Evolutionary conservation across 2,888 invertebrate genomes (phyloP).

Genomic region (Ctena decussata): DNA sequence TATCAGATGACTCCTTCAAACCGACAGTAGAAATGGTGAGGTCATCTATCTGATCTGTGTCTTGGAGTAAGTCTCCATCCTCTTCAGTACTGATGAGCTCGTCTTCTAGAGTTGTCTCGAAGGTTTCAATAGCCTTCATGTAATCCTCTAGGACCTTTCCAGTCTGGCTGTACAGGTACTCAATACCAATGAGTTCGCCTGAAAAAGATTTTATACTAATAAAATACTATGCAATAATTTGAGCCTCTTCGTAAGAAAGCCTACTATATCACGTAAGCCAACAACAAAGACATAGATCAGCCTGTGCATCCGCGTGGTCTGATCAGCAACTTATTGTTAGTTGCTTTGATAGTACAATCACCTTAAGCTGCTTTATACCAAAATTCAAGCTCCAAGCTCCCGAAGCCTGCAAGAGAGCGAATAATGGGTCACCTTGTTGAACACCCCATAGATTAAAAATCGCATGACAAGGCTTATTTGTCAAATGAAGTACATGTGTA

Average conservation of each 20-base stretch:
- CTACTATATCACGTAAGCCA: background rate
- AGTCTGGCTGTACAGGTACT: slow-evolving; percentile 54
- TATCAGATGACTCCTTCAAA: slow-evolving; percentile 29
- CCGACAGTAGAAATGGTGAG: slow-evolving; percentile 30
- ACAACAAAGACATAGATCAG: background rate
- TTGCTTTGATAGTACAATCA: background rate
- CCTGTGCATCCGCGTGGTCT: background rate
- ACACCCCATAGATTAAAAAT: background rate
- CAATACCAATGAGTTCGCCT: slow-evolving; percentile 49
- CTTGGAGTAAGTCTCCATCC: slow-evolving; percentile 17
- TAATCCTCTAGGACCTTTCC: slow-evolving; percentile 39
- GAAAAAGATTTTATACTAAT: background rate
- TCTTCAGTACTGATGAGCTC: slow-evolving; percentile 3
- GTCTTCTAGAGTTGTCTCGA: slow-evolving; percentile 21
- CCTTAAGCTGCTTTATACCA: background rate
- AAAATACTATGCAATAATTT: slow-evolving; percentile 9
- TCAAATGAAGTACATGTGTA: slow-evolving; percentile 5
- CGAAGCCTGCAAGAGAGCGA: background rate
- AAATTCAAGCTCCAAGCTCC: background rate
- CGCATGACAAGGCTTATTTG: background rate
- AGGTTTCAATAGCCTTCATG: slow-evolving; percentile 31
- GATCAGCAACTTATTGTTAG: background rate
- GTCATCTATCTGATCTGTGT: slow-evolving; percentile 33
- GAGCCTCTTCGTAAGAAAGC: background rate
- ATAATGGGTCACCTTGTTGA: slow-evolving; percentile 5